Base-by-base conservation (phyloP, 2,797 vertebrate species). In the Coregonus sp. region DNA sequence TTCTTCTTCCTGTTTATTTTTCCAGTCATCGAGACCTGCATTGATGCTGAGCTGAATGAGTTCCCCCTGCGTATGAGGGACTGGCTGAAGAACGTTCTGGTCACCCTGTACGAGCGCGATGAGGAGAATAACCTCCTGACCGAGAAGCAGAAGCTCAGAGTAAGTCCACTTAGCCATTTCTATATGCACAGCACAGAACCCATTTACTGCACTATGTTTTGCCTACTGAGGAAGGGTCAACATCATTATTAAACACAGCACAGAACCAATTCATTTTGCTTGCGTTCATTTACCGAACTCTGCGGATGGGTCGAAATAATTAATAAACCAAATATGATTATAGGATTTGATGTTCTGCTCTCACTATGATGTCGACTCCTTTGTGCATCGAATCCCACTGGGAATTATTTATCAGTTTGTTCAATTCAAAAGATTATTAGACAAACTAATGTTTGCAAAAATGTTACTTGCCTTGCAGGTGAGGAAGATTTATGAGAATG, bases 71-170 rank as follows among this genome's bases (percentile, higher is more conserved):
- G 98, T 54, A 99, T 99, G 98, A 95, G 98, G 80, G 98, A 99
- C 95, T 99, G 98, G 98, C 96, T 99, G 86, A 99, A 99, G 95
- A 99, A 99, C 0, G 98, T 99, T 1, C 92, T 99, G 93, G 97
- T 99, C 88, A 97, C 97, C 70, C 94, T 99, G 88, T 99, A 95
- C 0, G 96, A 99, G 87, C 95, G 97, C 0, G 98, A 99, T 11
- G 96, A 97, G 87, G 94, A 96, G 85, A 97, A 98, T 95, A 98
- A 97, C 93, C 93, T 99, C 85, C 96, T 99, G 89, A 98, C 95
- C 0, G 98, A 99, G 95, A 99, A 99, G 89, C 98, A 99, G 94
- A 99, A 98, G 82, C 95, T 98, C 87, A 96, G 96, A 89, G 98
- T 99, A 84, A 92, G 94, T 76, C 33, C 4, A 37, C 51, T 9